A percentile compares a stretch with the other conserved stretches of the same genome.
Conservation (phyloP, 2,888 invertebrate species). For the Macrophya alboannulata region DNA sequence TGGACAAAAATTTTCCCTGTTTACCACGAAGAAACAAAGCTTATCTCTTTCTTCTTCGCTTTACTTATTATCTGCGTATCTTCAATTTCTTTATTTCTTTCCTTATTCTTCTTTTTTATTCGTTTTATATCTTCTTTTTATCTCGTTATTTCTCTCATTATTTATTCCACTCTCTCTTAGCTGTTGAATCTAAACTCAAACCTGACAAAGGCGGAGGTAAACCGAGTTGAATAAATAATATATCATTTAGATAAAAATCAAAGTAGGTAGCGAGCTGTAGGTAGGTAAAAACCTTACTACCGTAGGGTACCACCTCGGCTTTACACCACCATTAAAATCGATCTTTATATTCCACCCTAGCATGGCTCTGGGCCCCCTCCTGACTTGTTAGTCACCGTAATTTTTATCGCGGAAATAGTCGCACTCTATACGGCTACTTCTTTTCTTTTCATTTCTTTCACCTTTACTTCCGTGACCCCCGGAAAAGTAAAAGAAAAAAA, state of each 20-base stretch:
- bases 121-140: too few species aligned
- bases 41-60: not conserved
- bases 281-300: not conserved
- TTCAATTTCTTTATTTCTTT: not conserved
- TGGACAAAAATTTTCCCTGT: not conserved
- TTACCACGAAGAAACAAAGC: not conserved
- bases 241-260: conserved; percentile 11
- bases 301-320: not conserved
- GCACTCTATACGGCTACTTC: not conserved
- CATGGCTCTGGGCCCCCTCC: not conserved
- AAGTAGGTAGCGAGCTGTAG: not conserved
- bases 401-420: not conserved
- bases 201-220: not conserved
- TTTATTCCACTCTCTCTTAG: not conserved
- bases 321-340: not conserved
- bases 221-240: not conserved
- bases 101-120: not conserved
- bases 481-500: not conserved
- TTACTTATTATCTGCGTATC: not conserved
- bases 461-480: not conserved
- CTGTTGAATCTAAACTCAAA: not conserved
- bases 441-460: not conserved
- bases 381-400: not conserved
- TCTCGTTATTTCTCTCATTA: not conserved
- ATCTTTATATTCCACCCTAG: not conserved